phyloP scores from a whole-genome alignment of 2,797 vertebrate genomes.

The Acanthurus lineatus region DNA sequence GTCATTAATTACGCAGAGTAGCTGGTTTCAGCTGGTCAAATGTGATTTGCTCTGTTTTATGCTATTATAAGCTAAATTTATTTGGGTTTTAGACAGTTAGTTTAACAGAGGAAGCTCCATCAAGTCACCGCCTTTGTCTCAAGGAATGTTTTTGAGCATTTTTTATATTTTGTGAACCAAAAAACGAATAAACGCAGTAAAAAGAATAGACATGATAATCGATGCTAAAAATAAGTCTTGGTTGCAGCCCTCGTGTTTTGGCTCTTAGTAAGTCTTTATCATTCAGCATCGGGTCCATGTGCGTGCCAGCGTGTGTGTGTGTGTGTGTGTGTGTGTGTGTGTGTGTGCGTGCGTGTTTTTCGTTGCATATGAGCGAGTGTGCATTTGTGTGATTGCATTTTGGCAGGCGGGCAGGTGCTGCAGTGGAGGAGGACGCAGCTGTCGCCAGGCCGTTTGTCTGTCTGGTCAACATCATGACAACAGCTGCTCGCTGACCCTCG shows the following conservation, averaged over 20 bases:
- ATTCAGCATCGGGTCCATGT: not conserved
- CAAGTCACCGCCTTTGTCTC: not conserved
- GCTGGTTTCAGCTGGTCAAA: not conserved
- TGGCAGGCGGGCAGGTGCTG: constrained; percentile 74
- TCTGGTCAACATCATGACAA: constrained; percentile 76
- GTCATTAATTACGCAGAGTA: not conserved
- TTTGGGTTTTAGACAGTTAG: not conserved
- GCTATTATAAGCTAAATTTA: not conserved
- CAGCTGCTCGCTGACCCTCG: constrained; percentile 81
- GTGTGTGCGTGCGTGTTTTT: too few relatives aligned
- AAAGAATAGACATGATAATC: not conserved
- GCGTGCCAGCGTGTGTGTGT: constrained; percentile 15
- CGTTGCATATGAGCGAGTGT: constrained; percentile 17
- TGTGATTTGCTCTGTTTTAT: not conserved
- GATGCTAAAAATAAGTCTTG: not conserved
- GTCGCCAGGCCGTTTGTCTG: constrained; percentile 66
- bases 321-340: constrained; percentile 19
- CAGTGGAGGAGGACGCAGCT: constrained; percentile 75
- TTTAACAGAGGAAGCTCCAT: constrained; percentile 9
- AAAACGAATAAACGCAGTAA: not conserved
- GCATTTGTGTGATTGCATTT: constrained; percentile 39
- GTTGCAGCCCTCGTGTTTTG: not conserved
- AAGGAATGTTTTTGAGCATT: not conserved
- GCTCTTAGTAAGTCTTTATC: not conserved
- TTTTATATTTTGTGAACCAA: not conserved